Percentiles rank a stretch among this genome's conserved stretches.
phyloP scores from a whole-genome alignment of 2,888 invertebrate species.

The Ashinkailepas kermadecensis region DNA sequence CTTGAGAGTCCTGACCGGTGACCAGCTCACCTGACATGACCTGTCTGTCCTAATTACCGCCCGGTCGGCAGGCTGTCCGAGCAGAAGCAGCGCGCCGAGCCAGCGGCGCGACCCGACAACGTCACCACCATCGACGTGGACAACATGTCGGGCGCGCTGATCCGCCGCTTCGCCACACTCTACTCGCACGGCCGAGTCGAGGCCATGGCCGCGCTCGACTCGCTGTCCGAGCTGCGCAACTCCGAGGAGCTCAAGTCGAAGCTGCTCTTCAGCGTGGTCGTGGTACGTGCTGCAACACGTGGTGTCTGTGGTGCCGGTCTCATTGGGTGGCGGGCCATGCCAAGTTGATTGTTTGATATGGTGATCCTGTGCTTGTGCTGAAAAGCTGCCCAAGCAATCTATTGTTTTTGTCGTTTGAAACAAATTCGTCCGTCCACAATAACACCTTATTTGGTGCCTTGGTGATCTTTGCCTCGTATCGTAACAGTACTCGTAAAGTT shows the following conservation, averaged over 20 bases:
- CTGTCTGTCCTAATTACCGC: too few species aligned
- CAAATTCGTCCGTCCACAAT: too few species aligned
- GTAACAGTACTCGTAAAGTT: too few species aligned
- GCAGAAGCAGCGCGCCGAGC: conserved; percentile 22
- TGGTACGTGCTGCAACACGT: conserved; percentile 56
- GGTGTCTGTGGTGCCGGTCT: too few species aligned
- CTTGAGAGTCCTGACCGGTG: too few species aligned
- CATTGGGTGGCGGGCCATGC: background rate
- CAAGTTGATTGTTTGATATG: conserved; percentile 31
- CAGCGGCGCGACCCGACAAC: background rate
- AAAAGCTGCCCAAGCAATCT: too few species aligned
- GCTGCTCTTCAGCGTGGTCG: conserved; percentile 90
- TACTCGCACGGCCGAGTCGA: conserved; percentile 78
- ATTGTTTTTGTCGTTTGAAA: too few species aligned
- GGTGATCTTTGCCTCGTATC: too few species aligned
- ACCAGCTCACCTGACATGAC: too few species aligned
- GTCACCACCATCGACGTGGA: conserved; percentile 24
- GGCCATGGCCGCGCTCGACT: conserved; percentile 75
- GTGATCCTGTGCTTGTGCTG: too few species aligned
- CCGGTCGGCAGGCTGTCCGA: background rate
- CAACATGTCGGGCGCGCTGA: conserved; percentile 45
- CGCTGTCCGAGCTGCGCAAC: conserved; percentile 67
- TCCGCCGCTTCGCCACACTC: conserved; percentile 72
- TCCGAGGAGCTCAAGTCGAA: conserved; percentile 86
- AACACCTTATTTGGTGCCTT: too few species aligned